Evolutionary conservation across 2,888 invertebrate species (phyloP), one percentile per base, ranked within the genome.

Genomic region (Eucera pruinosa): DNA sequence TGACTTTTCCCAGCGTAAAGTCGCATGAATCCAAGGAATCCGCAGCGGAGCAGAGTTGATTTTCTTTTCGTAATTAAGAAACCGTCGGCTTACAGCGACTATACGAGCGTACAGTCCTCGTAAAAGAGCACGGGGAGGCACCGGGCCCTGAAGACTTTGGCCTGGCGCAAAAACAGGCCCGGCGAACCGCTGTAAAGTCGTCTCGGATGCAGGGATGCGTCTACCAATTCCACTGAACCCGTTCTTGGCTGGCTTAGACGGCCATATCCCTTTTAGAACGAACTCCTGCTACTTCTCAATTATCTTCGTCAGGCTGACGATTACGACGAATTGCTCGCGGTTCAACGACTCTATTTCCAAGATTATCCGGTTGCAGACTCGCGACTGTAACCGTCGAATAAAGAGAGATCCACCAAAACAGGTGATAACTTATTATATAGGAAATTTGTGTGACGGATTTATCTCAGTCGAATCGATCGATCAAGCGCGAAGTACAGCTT

Each of bases 141-240:
- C 64, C 65, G 54, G 81, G 73, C 65, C 80, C 73, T 67, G 81
- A 83, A 78, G 84, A 78, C 76, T 83, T 84, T 62, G 81, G 69
- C 61, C 66, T 58, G 69, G 65, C 80, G 77, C 88, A 88, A 88
- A 89, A 88, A 88, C 86, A 88, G 84, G 83, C 85, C 84, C 82
- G 55, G 74, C 79, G 81, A 75, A 88, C 86, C 81, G 83, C 81
- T 88, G 85, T 88, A 87, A 87, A 87, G 87, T 82, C 82, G 88
- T 88, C 80, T 80, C 67, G 79, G 78, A 79, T 79, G 58, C 87
- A 87, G 88, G 88, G 87, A 84, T 86, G 87, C 83, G 84, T 82
- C 86, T 74, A 88, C 78, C 62, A 54, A 69, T 67, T 72, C 23
- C 27, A 13, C 39, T 45, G 45, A 27, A 57, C 54, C 48, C 62